Conservation (phyloP, 2,797 vertebrate species). For the Emydoidea blandingii region DNA sequence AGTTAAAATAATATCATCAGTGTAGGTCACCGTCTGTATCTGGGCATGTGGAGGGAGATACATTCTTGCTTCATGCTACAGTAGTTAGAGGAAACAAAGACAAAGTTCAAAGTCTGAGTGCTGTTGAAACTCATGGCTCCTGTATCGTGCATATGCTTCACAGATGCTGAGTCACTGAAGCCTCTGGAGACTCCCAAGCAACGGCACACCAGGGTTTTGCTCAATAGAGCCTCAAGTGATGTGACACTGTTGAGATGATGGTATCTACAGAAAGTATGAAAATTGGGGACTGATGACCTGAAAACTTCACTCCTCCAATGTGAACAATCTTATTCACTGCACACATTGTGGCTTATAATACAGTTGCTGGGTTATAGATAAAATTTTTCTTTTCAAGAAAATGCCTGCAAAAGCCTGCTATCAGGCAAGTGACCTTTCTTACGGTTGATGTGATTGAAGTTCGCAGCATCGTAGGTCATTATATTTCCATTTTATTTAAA, state of each 20-base stretch:
- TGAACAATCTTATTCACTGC: background rate
- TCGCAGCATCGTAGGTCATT: conserved; percentile 62
- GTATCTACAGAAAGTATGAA: conserved; percentile 45
- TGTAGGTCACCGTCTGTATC: background rate
- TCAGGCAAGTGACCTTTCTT: conserved; percentile 36
- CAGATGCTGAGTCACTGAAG: background rate
- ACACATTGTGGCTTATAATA: conserved; percentile 19
- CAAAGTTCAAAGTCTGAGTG: background rate
- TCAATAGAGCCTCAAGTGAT: background rate
- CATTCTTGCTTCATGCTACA: background rate
- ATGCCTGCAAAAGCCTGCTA: conserved; percentile 41
- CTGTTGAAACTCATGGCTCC: background rate
- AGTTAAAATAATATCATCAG: background rate
- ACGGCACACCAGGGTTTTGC: background rate
- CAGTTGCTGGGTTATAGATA: conserved; percentile 17
- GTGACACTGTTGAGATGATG: background rate
- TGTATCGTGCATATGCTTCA: fast-evolving
- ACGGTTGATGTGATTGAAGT: conserved; percentile 40
- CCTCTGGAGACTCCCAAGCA: background rate
- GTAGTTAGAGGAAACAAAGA: background rate
- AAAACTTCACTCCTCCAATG: conserved; percentile 42
- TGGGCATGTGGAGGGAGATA: background rate
- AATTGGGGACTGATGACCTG: conserved; percentile 11
- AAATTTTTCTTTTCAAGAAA: background rate
- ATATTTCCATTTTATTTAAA: conserved; percentile 69